A percentile compares a stretch with the other conserved stretches of the same genome.
Evolutionary conservation across 2,113 vertebrate genomes (phyloP).

Genomic region (Passer domesticus): DNA sequence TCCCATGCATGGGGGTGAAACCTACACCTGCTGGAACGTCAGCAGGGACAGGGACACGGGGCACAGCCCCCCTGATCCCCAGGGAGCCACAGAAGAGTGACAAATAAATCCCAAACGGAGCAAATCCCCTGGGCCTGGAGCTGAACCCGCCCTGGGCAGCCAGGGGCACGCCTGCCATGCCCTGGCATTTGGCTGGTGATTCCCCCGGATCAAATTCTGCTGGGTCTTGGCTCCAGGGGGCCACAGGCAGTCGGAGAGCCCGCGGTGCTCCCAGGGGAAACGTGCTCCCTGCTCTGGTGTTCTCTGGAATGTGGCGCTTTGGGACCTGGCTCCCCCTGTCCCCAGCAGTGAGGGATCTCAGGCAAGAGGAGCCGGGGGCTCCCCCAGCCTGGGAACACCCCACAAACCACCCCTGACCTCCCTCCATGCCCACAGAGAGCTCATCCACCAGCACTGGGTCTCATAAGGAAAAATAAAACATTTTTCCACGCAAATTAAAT

Average conservation of each 20-base stretch:
- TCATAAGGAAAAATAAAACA: not conserved
- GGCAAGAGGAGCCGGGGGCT: not conserved
- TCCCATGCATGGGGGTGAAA: not conserved
- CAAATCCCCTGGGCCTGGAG: fast-evolving
- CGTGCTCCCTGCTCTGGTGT: not conserved
- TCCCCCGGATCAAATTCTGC: not conserved
- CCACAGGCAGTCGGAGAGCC: not conserved
- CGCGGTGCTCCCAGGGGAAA: not conserved
- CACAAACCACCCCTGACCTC: not conserved
- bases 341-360: fast-evolving
- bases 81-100: fast-evolving
- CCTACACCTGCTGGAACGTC: not conserved
- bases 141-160: fast-evolving
- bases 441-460: fast-evolving
- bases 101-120: not conserved
- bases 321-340: not conserved
- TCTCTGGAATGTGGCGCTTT: fast-evolving
- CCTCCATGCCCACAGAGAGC: fast-evolving
- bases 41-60: not conserved
- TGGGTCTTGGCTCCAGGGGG: not conserved
- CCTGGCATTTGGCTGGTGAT: not conserved
- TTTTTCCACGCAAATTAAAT: not conserved
- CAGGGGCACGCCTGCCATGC: fast-evolving
- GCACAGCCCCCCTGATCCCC: not conserved
- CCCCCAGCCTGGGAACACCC: not conserved